Conservation (phyloP, 2,113 vertebrate species). For the Heterocephalus glaber region DNA sequence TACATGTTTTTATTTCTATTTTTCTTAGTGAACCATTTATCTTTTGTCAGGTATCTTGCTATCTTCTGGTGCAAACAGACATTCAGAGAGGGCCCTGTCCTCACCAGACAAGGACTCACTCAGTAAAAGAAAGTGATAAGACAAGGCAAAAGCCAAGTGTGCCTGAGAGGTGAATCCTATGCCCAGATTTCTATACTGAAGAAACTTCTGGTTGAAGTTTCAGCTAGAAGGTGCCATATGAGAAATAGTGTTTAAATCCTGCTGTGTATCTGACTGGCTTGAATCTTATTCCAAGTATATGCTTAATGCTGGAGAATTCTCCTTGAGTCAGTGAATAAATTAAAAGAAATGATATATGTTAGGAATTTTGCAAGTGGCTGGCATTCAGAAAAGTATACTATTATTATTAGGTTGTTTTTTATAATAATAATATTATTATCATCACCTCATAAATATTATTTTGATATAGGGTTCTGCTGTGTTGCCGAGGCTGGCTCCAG, state of each 20-base stretch:
- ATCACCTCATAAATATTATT: neutral
- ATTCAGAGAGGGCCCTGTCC: neutral
- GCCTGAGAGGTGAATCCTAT: too few species aligned
- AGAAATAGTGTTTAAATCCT: neutral
- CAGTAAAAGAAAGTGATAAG: neutral
- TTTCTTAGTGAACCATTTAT: neutral
- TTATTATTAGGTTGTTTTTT: neutral
- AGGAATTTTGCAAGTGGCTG: neutral
- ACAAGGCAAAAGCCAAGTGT: fast-evolving
- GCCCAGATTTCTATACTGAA: neutral
- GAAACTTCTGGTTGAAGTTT: neutral
- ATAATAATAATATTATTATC: neutral
- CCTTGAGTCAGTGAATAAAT: neutral
- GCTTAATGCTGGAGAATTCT: neutral
- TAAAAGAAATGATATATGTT: neutral
- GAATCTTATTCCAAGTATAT: neutral
- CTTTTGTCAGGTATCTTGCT: neutral
- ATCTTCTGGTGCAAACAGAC: neutral
- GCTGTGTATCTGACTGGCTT: neutral
- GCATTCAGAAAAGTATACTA: neutral
- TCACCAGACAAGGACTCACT: neutral
- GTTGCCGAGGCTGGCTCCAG: neutral
- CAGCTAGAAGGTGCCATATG: neutral
- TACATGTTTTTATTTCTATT: neutral
- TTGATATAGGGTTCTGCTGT: neutral